These are phyloP conservation scores for Ligdia adustata DNA, from an alignment of 2,888 invertebrate species.

Conservation along the genomic window DNA sequence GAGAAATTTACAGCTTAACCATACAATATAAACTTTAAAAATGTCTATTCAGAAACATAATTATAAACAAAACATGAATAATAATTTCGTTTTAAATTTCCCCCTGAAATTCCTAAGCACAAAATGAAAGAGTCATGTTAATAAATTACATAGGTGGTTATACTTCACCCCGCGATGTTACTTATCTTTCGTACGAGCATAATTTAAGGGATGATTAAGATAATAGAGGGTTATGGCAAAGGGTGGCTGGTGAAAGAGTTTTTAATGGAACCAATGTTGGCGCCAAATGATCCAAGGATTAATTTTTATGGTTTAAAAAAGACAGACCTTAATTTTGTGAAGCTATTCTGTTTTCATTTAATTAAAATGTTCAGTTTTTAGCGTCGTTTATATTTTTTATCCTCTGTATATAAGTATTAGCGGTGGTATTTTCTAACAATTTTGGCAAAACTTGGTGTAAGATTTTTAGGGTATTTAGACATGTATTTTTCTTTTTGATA, in stretches of 20 bases:
- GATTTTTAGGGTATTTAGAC: too few species aligned
- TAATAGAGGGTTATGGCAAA: conserved; percentile 30
- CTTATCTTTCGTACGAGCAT: conserved; percentile 11
- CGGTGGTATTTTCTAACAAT: too few species aligned
- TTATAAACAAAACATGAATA: too few species aligned
- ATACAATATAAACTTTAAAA: too few species aligned
- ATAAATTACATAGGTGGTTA: conserved; percentile 16
- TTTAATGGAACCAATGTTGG: conserved; percentile 24
- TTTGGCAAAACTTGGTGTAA: too few species aligned
- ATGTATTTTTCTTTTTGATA: too few species aligned
- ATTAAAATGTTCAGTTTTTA: not conserved
- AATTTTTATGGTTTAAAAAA: conserved; percentile 21
- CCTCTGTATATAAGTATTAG: too few species aligned
- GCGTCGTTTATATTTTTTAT: too few species aligned
- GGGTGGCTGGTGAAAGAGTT: conserved; percentile 22
- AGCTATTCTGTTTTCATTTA: not conserved
- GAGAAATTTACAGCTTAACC: too few species aligned
- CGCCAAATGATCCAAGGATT: conserved; percentile 15
- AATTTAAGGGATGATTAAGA: conserved; percentile 28
- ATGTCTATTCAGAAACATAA: too few species aligned
- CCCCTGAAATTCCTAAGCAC: conserved; percentile 11
- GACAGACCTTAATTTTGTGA: not conserved
- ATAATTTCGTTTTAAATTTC: not conserved
- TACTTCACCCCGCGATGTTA: conserved; percentile 9
- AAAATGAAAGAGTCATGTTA: conserved; percentile 11